Conservation (phyloP, 2,113 vertebrate genomes). For the Onychostruthus taczanowskii region DNA sequence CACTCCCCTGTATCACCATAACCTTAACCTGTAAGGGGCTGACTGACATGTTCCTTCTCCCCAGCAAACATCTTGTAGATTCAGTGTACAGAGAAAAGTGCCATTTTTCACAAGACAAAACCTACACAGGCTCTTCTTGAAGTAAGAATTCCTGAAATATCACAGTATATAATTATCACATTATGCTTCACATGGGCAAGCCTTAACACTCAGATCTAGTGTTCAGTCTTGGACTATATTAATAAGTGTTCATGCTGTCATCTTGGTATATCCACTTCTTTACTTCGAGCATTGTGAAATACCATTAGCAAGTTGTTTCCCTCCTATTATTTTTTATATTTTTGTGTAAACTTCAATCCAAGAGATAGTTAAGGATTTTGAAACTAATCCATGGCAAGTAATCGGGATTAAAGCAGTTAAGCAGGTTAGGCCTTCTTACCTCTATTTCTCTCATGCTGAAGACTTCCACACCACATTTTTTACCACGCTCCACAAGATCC, state of each 20-base stretch:
- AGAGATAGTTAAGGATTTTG: background rate
- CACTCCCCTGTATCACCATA: background rate
- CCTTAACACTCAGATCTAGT: background rate
- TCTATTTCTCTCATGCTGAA: constrained; percentile 84
- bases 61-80: background rate
- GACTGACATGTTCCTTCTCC: background rate
- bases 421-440: constrained; percentile 67
- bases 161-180: background rate
- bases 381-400: background rate
- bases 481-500: constrained; percentile 79
- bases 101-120: background rate
- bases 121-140: background rate
- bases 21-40: background rate
- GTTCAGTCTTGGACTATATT: background rate
- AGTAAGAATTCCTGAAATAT: background rate
- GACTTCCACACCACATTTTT: constrained; percentile 82
- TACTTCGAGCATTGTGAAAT: background rate
- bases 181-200: background rate
- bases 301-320: background rate
- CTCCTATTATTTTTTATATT: background rate
- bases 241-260: background rate
- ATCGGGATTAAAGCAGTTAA: background rate
- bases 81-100: background rate
- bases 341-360: background rate
- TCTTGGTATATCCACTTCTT: background rate